Evolutionary conservation across 2,113 vertebrate species (phyloP).

Genomic region (Asarcornis scutulata): DNA sequence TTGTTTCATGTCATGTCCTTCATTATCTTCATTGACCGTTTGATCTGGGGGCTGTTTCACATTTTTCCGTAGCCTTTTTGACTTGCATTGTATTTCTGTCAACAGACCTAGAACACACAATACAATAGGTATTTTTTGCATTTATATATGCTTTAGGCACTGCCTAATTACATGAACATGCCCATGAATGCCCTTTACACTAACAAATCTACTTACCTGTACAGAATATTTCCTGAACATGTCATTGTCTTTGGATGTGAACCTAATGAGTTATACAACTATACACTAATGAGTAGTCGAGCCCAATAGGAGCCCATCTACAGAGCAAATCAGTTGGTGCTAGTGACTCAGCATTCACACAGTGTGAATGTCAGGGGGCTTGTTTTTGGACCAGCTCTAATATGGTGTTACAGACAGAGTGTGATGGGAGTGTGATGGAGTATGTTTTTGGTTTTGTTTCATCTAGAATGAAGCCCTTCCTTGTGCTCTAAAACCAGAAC

Average conservation of each 20-base stretch:
- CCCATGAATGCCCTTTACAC: background rate
- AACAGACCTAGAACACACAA: slow-evolving; percentile 84
- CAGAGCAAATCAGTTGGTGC: background rate
- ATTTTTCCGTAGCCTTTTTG: slow-evolving; percentile 93
- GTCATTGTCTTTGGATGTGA: background rate
- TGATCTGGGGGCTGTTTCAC: slow-evolving; percentile 82
- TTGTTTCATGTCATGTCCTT: slow-evolving; percentile 85
- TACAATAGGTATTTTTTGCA: background rate
- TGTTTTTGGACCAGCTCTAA: background rate
- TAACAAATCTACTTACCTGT: background rate
- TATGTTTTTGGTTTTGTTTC: background rate
- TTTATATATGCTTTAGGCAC: background rate
- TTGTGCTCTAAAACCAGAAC: background rate
- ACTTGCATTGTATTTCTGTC: slow-evolving; percentile 98
- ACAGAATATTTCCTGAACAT: background rate
- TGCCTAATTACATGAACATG: background rate
- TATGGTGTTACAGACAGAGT: background rate
- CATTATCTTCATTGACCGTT: slow-evolving; percentile 77
- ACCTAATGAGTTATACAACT: background rate
- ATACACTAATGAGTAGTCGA: background rate
- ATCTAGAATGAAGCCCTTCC: background rate
- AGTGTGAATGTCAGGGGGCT: background rate
- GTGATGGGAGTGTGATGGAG: rapidly evolving
- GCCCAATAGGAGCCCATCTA: background rate
- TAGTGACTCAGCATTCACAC: background rate